These are phyloP conservation scores for Phrynocephalus versicolor DNA, from an alignment of 2,113 vertebrate species.

Conservation along the genomic window DNA sequence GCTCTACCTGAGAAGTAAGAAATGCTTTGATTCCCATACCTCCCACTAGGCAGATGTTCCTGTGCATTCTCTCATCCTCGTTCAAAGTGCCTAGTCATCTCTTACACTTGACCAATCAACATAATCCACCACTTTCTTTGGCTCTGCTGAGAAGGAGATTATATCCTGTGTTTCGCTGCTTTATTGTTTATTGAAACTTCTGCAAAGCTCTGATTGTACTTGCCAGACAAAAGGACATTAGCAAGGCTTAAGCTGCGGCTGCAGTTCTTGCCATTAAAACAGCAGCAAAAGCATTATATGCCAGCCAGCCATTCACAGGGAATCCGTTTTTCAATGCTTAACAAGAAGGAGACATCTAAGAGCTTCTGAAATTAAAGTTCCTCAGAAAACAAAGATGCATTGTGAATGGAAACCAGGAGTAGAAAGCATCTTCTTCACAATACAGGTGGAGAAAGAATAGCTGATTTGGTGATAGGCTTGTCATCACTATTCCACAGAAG, in stretches of 20 bases:
- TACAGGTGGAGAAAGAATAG: conserved; percentile 40
- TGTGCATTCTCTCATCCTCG: neutral
- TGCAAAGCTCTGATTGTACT: neutral
- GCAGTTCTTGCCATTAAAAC: conserved; percentile 2
- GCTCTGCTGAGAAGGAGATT: neutral
- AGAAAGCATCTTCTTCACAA: conserved; percentile 20
- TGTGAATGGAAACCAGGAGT: conserved; percentile 2
- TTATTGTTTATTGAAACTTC: conserved; percentile 7
- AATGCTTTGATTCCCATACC: neutral
- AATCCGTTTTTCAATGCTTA: neutral
- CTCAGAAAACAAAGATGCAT: conserved; percentile 30
- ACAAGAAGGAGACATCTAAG: neutral
- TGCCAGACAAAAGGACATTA: neutral
- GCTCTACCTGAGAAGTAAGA: neutral
- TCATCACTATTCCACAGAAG: conserved; percentile 46
- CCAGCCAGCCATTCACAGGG: conserved; percentile 26
- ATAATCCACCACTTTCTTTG: neutral
- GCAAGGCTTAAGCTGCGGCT: neutral
- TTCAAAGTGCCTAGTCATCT: neutral
- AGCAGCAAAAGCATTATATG: neutral
- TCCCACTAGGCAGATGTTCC: neutral
- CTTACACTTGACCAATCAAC: rapidly evolving
- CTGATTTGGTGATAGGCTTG: conserved; percentile 55
- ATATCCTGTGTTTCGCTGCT: neutral
- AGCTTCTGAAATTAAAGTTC: conserved; percentile 14